These are phyloP conservation scores for Potamilus streckersoni DNA, from an alignment of 1,140 invertebrate genomes.

Conservation along the genomic window DNA sequence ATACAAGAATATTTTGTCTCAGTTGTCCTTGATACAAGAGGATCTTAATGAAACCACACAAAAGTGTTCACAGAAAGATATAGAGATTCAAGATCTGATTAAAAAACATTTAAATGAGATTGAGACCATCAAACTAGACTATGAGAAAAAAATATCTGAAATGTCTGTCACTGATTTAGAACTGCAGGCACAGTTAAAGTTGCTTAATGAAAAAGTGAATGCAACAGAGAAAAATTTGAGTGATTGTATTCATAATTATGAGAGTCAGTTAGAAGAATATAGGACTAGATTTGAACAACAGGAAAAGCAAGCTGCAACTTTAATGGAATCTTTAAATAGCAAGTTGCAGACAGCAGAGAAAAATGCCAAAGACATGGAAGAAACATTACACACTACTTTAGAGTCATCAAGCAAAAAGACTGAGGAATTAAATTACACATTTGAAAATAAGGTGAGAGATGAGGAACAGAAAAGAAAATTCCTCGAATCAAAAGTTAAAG, in stretches of 20 bases:
- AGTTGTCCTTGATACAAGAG: background rate
- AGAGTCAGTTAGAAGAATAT: conserved; percentile 61
- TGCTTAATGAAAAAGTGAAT: conserved; percentile 53
- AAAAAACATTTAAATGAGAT: conserved; percentile 14
- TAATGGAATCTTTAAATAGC: no score
- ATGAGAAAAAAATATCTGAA: conserved; percentile 36
- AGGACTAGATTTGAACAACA: conserved; percentile 53
- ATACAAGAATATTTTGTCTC: no score
- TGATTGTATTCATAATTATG: conserved; percentile 57
- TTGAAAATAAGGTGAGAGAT: conserved; percentile 2
- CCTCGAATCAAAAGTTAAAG: conserved; percentile 40
- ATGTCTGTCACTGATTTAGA: conserved; percentile 53
- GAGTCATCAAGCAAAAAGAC: background rate
- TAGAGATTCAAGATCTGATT: conserved; percentile 11
- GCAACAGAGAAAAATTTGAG: conserved; percentile 53
- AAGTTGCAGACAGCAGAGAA: conserved; percentile 2
- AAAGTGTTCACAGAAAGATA: conserved; percentile 18
- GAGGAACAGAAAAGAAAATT: background rate
- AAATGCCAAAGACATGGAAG: background rate
- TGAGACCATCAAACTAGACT: conserved; percentile 28
- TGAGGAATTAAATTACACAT: conserved; percentile 3
- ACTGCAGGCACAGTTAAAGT: conserved; percentile 53
- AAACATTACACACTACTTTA: conserved; percentile 4
- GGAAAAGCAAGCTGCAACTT: conserved; percentile 2
- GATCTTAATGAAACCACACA: conserved; percentile 23